Evolutionary conservation across 2,113 vertebrate species (phyloP), one percentile per base, ranked within the genome.

Genomic region (Perca flavescens): DNA sequence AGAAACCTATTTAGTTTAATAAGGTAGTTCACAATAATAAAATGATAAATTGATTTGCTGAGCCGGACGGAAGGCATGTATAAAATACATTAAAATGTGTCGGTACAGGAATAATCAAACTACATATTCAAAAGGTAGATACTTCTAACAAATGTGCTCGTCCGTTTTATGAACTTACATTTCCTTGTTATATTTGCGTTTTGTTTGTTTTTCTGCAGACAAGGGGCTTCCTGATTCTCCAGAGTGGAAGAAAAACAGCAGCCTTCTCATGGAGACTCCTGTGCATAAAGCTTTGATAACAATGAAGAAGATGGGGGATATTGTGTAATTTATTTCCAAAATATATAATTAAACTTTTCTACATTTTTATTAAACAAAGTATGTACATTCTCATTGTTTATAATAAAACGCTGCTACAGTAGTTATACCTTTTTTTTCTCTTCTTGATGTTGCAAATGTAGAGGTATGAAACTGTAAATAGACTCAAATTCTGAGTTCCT

Each of bases 261-360:
- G 64, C 25, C 75, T 94, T 5, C 87, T 96, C 64, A 70, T 74
- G 88, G 86, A 94, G 69, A 88, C 79, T 54, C 95, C 95, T 21
- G 84, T 93, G 19, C 95, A 96, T 90, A 83, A 57, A 80, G 94
- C 92, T 76, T 79, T 96, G 66, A 40, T 31, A 17, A 64, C 68
- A 60, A 91, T 95, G 91, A 94, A 58, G 82, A 88, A 77, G 36
- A 87, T 61, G 46, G 82, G 72, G 13, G 43, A 28, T 19, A 94
- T 96, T 52, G 14, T 47, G 64, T 95, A 82, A 66, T 72, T 61
- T 68, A 36, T 46, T 67, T 43, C 10, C 14, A n/a, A 0, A 61
- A 47, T 43, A 52, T 5, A 53, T 14, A 54, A 50, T 40, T 2
- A 31, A 43, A 19, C 17, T 31, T 52, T 65, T 74, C 22, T 10